Conservation (phyloP, 2,113 vertebrate genomes). For the Mus spicilegus region DNA sequence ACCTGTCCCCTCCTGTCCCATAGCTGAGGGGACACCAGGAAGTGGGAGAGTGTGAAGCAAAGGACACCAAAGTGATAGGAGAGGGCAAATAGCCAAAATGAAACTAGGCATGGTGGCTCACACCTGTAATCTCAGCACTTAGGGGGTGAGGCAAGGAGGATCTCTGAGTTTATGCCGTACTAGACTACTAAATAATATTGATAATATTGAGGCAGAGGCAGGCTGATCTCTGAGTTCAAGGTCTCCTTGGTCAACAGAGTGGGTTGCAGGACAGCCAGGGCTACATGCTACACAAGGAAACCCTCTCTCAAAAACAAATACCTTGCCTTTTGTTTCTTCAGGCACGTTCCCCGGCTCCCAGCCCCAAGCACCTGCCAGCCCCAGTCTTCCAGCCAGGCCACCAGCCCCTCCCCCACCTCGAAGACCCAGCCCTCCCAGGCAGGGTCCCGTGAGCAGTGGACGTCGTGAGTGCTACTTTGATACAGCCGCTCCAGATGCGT, state of each 20-base stretch:
- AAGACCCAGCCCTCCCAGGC: constrained; percentile 55
- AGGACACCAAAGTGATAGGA: neutral
- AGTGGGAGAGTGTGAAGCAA: neutral
- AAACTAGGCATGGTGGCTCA: neutral
- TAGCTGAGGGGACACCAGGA: neutral
- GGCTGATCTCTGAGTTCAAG: neutral
- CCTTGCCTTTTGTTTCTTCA: neutral
- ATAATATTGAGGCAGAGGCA: no score
- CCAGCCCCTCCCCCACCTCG: constrained; percentile 49
- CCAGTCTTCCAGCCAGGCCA: constrained; percentile 31
- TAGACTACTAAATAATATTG: neutral
- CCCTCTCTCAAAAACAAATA: neutral
- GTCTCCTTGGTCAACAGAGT: neutral
- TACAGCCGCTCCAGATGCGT: constrained; percentile 84
- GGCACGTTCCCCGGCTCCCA: constrained; percentile 52
- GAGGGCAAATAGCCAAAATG: no score
- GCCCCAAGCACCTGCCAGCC: constrained; percentile 51
- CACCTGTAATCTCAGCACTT: neutral
- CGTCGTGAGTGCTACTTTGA: constrained; percentile 91
- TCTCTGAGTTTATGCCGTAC: no score
- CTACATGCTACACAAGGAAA: no score
- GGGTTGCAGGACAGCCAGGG: neutral
- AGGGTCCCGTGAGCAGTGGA: constrained; percentile 76
- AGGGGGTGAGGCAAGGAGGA: no score
- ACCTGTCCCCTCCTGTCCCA: neutral